phyloP scores from a whole-genome alignment of 1,140 invertebrate genomes.

The Mizuhopecten yessoensis region DNA sequence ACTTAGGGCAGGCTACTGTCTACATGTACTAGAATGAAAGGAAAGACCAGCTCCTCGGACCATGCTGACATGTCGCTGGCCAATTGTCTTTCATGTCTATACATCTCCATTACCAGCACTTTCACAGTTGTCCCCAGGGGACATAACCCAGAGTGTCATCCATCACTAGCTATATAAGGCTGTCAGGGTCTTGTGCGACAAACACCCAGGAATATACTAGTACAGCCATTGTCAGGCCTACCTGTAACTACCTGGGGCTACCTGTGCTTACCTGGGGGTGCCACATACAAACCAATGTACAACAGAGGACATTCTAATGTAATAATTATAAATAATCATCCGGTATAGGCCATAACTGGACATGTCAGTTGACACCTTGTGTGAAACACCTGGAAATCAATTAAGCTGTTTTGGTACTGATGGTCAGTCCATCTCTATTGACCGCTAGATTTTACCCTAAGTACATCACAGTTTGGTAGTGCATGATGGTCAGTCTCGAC shows the following conservation, averaged over 20 bases:
- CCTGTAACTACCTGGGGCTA: neutral
- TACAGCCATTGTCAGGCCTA: neutral
- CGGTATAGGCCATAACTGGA: neutral
- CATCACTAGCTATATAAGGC: slow-evolving; percentile 12
- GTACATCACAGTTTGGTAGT: too few species aligned
- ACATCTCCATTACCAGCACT: slow-evolving; percentile 24
- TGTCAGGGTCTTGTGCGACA: slow-evolving; percentile 31
- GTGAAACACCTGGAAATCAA: slow-evolving; percentile 31
- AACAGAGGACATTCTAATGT: slow-evolving; percentile 6
- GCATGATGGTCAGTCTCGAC: too few species aligned
- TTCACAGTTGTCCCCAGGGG: slow-evolving; percentile 12
- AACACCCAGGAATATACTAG: neutral
- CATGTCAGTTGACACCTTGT: slow-evolving; percentile 37
- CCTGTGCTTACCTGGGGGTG: neutral
- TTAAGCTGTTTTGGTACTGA: neutral
- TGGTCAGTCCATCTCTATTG: neutral
- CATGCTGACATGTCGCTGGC: neutral
- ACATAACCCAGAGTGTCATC: slow-evolving; percentile 14
- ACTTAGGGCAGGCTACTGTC: neutral
- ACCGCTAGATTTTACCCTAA: too few species aligned
- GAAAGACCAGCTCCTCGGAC: neutral
- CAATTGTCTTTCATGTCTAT: slow-evolving; percentile 34
- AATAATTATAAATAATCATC: slow-evolving; percentile 17
- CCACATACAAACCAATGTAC: neutral
- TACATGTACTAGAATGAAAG: slow-evolving; percentile 35